phyloP scores from a whole-genome alignment of 2,113 vertebrate genomes.

The Dolichallabes microphthalmus region DNA sequence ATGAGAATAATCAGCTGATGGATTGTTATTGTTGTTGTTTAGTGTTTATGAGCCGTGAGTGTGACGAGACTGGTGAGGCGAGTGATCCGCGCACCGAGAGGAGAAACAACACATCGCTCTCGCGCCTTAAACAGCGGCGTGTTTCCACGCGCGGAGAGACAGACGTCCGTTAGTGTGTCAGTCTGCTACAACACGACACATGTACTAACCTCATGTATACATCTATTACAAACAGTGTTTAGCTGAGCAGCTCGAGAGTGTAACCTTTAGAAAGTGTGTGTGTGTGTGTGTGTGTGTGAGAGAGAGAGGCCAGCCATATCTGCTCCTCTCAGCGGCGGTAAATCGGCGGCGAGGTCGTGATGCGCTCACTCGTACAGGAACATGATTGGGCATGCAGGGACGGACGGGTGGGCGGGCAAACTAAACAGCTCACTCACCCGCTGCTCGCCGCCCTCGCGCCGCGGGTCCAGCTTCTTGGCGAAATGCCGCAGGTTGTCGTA shows the following conservation, averaged over 20 bases:
- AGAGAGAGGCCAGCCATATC: too few species aligned
- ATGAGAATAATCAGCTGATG: not conserved
- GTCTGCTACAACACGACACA: too few species aligned
- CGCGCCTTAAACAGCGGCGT: not conserved
- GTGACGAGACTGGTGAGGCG: not conserved
- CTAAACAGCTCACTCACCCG: constrained; percentile 81
- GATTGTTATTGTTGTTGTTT: not conserved
- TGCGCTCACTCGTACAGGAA: constrained; percentile 35
- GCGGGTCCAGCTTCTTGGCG: constrained; percentile 95
- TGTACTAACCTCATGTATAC: not conserved
- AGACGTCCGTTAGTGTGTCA: not conserved
- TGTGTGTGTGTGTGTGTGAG: constrained; percentile 7
- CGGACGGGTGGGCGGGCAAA: constrained; percentile 20
- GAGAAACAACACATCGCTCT: not conserved
- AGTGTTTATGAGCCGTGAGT: not conserved
- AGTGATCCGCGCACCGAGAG: not conserved
- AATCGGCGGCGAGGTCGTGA: not conserved
- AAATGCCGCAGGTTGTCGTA: constrained; percentile 98
- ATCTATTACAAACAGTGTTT: not conserved
- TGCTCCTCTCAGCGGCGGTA: too few species aligned
- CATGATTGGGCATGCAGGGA: constrained; percentile 37
- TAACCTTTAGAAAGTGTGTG: not conserved
- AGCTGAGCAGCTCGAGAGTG: not conserved
- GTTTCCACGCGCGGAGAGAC: too few species aligned
- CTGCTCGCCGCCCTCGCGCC: constrained; percentile 95